phyloP scores from a whole-genome alignment of 2,888 invertebrate species.

The Sarcophaga caerulescens region DNA sequence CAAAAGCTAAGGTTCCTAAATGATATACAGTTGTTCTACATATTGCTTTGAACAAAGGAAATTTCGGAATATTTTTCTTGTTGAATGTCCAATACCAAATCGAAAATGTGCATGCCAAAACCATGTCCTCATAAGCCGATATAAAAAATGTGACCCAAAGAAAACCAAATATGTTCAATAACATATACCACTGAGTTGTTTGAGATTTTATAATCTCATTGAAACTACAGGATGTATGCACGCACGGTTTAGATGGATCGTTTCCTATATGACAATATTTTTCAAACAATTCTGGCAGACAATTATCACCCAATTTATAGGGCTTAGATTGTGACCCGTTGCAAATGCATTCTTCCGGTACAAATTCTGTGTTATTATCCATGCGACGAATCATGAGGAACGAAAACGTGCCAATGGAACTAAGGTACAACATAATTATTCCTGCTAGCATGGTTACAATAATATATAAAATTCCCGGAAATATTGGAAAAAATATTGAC shows the following conservation, averaged over 20 bases:
- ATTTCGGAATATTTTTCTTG: conserved; percentile 91
- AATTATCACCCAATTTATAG: conserved; percentile 82
- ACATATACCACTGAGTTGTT: conserved; percentile 82
- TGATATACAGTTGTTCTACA: conserved; percentile 86
- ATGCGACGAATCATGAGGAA: conserved; percentile 82
- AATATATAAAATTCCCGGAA: conserved; percentile 93
- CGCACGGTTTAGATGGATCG: conserved; percentile 68
- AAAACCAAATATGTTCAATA: conserved; percentile 88
- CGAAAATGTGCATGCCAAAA: conserved; percentile 92
- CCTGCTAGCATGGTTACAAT: conserved; percentile 87
- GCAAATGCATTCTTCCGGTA: conserved; percentile 82
- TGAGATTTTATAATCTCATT: conserved; percentile 83
- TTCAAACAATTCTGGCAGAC: conserved; percentile 83
- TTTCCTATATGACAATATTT: conserved; percentile 80
- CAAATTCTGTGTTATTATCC: conserved; percentile 76
- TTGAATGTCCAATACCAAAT: conserved; percentile 97
- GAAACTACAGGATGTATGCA: conserved; percentile 85
- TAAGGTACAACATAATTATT: conserved; percentile 86
- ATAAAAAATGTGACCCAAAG: conserved; percentile 96
- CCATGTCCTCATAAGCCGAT: conserved; percentile 94
- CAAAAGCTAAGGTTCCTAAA: conserved; percentile 94
- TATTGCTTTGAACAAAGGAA: conserved; percentile 89
- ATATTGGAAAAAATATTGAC: conserved; percentile 93
- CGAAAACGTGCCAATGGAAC: conserved; percentile 85
- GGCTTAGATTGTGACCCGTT: conserved; percentile 72